These are phyloP conservation scores for Procambarus virginalis DNA, from an alignment of 1,140 invertebrate genomes.

Conservation along the genomic window DNA sequence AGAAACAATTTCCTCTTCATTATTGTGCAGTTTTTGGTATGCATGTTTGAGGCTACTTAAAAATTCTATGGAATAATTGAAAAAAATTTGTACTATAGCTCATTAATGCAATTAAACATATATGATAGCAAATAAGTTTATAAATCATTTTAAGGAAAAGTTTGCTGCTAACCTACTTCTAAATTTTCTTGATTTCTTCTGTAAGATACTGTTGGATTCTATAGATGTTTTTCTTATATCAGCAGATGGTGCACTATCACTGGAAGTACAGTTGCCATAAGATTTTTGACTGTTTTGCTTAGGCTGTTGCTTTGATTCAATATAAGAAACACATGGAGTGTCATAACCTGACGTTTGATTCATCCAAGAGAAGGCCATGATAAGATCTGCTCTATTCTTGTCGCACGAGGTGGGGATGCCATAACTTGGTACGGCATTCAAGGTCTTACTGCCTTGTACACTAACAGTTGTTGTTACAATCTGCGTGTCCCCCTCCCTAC, in stretches of 20 bases:
- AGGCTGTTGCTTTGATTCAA: slow-evolving; percentile 42
- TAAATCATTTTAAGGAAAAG: slow-evolving; percentile 34
- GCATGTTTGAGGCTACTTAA: background rate
- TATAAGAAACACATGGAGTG: slow-evolving; percentile 55
- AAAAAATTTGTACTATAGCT: background rate
- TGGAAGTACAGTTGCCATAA: slow-evolving; percentile 20
- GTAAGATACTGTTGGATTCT: background rate
- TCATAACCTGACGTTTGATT: slow-evolving; percentile 47
- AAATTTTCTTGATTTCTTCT: slow-evolving; percentile 51
- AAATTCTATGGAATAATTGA: background rate
- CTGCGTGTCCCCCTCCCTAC: slow-evolving; percentile 47
- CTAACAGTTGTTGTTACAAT: slow-evolving; percentile 27
- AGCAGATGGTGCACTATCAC: slow-evolving; percentile 2
- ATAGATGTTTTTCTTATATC: background rate
- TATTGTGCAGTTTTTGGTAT: too few species aligned
- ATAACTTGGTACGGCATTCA: slow-evolving; percentile 24
- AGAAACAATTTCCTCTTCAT: too few species aligned
- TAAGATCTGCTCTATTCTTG: slow-evolving; percentile 40
- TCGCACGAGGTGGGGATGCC: background rate
- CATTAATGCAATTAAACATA: background rate
- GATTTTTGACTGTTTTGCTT: slow-evolving; percentile 25
- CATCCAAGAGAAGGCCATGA: slow-evolving; percentile 62
- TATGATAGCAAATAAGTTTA: background rate
- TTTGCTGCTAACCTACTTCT: slow-evolving; percentile 63
- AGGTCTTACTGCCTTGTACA: slow-evolving; percentile 29